Conservation (phyloP, 2,113 vertebrate genomes). For the Chelonoidis abingdonii region DNA sequence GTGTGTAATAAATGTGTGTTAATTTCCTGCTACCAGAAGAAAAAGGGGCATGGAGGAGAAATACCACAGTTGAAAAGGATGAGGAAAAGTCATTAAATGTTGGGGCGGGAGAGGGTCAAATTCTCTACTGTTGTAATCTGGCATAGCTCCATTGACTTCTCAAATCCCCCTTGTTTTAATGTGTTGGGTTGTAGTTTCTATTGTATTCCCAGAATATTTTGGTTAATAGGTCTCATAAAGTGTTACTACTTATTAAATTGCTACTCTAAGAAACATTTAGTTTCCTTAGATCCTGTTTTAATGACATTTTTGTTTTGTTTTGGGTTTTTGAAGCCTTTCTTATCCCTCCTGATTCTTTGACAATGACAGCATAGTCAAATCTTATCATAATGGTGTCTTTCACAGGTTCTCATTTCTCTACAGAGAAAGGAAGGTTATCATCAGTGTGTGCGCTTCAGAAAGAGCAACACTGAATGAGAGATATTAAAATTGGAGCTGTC, state of each 20-base stretch:
- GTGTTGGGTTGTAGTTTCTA: not conserved
- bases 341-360: not conserved
- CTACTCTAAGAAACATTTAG: not conserved
- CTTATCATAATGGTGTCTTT: not conserved
- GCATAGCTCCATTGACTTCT: not conserved
- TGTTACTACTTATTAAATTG: not conserved
- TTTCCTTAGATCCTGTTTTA: not conserved
- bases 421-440: conserved; percentile 36
- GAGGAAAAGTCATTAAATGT: conserved; percentile 64
- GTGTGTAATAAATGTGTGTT: not conserved
- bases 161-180: not conserved
- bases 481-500: conserved; percentile 35
- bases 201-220: not conserved
- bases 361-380: not conserved
- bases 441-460: not conserved
- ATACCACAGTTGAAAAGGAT: conserved; percentile 18
- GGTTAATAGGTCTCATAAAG: not conserved
- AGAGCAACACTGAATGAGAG: not conserved
- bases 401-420: not conserved
- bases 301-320: not conserved
- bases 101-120: conserved; percentile 26
- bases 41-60: not conserved
- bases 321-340: not conserved
- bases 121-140: not conserved
- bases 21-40: not conserved